phyloP scores from a whole-genome alignment of 2,797 vertebrate species.

The Podarcis lilfordi region DNA sequence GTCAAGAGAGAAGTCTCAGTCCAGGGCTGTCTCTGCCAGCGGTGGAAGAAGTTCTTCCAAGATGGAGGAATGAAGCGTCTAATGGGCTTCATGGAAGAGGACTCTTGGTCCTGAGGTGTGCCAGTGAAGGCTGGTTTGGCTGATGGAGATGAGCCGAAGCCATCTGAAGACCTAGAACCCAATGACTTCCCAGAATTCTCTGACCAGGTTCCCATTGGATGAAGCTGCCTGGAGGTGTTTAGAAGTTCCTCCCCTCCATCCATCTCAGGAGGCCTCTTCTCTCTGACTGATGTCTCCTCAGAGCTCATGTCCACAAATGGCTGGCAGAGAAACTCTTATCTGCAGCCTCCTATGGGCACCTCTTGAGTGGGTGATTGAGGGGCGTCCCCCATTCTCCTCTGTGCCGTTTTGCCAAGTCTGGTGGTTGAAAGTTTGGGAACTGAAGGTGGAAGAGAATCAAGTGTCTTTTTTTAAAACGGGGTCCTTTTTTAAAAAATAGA shows the following conservation, averaged over 20 bases:
- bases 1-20: slow-evolving; percentile 41
- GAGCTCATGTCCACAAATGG: neutral
- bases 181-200: neutral
- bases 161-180: slow-evolving; percentile 19
- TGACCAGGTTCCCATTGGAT: neutral
- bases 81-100: slow-evolving; percentile 48
- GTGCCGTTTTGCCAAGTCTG: rapidly evolving
- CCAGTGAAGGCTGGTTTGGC: slow-evolving; percentile 38
- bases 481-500: no score
- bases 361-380: neutral
- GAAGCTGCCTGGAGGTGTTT: neutral
- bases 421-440: neutral
- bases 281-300: neutral
- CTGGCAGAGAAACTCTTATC: neutral
- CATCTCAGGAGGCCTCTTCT: slow-evolving; percentile 13
- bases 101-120: neutral
- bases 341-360: neutral
- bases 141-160: slow-evolving; percentile 41
- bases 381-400: neutral
- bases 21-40: slow-evolving; percentile 32
- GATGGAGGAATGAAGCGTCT: slow-evolving; percentile 73
- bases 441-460: no score
- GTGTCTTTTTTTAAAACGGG: no score
- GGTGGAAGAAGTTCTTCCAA: slow-evolving; percentile 68
- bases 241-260: slow-evolving; percentile 27